Base-by-base conservation (phyloP, 2,797 vertebrate species). In the Chelon labrosus region DNA sequence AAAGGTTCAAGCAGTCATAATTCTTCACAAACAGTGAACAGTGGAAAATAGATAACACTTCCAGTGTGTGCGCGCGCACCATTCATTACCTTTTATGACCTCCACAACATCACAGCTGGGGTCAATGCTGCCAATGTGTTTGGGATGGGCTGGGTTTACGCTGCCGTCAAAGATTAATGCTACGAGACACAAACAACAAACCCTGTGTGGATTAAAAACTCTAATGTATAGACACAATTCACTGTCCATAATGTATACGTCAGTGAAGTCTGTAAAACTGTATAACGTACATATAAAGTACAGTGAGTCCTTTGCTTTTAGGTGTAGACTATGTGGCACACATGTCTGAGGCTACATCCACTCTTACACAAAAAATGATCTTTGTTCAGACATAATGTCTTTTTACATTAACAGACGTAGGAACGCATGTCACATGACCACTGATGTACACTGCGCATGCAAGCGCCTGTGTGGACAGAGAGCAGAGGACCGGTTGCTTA, bases 41-140 rank as follows among this genome's bases (percentile, higher is more conserved):
- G 13, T 60, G 35, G 5, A 63, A 50, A 58, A 59, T 5, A 76
- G 54, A 82, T 79, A 75, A 47, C 10, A 56, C 27, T 50, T 37
- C 7, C 54, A 7, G 6, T 8, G 1, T n/a, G n/a, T 54, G 41
- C 42, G 31, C 31, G 14, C 17, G 41, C 52, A 60, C 63, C 16
- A 73, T 41, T 79, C 0, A 65, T 82, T 96, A 99, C 98, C 98
- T 92, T 97, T 95, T 58, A 98, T 93, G 12, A 99, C 97, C 79
- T 97, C 97, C 57, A 80, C 96, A 14, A 97, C 97, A 1, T 98
- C 96, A 90, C 98, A 99, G 88, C 91, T 96, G 83, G 98, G 98
- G 90, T 99, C 98, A 66, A 99, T 99, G 85, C 98, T 97, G 83
- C 98, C 98, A 51, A 99, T 99, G 70, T 99, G 98, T 86, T 95